Base-by-base conservation (phyloP, 2,113 vertebrate species). In the Dromas ardeola region DNA sequence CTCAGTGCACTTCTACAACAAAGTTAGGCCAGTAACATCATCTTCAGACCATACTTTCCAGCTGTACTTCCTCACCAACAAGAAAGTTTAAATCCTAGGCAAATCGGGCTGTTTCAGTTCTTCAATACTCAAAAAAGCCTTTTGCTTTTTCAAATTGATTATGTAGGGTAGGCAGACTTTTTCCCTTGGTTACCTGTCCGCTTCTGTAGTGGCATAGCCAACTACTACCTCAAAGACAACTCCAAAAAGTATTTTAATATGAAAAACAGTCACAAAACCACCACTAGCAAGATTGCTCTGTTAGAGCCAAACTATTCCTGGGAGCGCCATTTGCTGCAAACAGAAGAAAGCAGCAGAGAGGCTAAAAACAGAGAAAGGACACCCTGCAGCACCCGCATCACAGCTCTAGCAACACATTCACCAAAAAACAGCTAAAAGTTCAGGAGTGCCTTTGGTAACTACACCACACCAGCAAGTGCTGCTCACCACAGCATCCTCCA, bases 391-490 rank as follows among this genome's bases (percentile, higher is more conserved):
- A 21, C 38, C 53, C 34, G 25, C 25, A 11, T 23, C 8, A 5
- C 42, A 20, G 12, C 32, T 15, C 15, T 2, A 7, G 12, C n/a
- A 10, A 23, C 21, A 8, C 15, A 1, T 18, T 43, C 40, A 4
- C 15, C 6, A 17, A 29, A 71, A 8, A 10, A 0, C 36, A 52
- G 6, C 14, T 9, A 5, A 3, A 29, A 29, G 10, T 11, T 19
- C 5, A 11, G 9, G 22, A 16, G 50, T 1, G 0, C 15, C 23
- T n/a, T 10, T 4, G 13, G 42, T 11, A 49, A 40, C 38, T 2
- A 9, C 58, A 9, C 3, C 22, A 14, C 13, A 10, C 0, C 0
- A 81, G n/a, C 25, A 18, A 10, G 20, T 3, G 0, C 29, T 4
- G 50, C 67, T 34, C 27, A 9, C 11, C 0, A 1, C 15, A 1